Percentiles rank a stretch among this genome's conserved stretches.
These are phyloP conservation scores for Thunnus albacares DNA, from an alignment of 2,797 vertebrate species.

Conservation along the genomic window DNA sequence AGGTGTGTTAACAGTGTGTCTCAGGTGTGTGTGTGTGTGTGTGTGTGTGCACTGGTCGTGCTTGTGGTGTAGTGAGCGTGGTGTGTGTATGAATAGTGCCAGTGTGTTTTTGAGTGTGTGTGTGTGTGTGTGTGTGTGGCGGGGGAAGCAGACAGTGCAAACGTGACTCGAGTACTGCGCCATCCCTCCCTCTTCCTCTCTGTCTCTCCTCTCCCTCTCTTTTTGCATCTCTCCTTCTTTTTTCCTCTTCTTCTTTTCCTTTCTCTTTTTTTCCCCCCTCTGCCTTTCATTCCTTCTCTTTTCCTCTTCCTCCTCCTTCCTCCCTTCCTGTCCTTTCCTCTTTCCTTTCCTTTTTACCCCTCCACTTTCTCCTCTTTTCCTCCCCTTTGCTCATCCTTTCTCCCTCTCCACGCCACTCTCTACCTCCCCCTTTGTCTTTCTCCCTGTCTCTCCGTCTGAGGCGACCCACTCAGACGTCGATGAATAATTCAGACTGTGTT, in stretches of 20 bases:
- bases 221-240: not conserved
- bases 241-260: not conserved
- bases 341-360: not conserved
- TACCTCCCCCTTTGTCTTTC: conserved; percentile 49
- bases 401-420: conserved; percentile 5
- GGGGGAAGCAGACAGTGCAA: conserved; percentile 71
- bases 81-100: conserved; percentile 26
- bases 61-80: conserved; percentile 15
- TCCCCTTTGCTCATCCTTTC: conserved; percentile 17
- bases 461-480: conserved; percentile 75
- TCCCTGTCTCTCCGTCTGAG: conserved; percentile 58
- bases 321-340: not conserved
- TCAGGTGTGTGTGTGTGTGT: conserved; percentile 14
- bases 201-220: conserved; percentile 32
- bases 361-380: conserved; percentile 13
- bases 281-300: not conserved
- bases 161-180: conserved; percentile 76
- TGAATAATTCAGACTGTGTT: conserved; percentile 86
- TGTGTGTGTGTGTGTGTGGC: conserved; percentile 36
- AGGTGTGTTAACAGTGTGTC: conserved; percentile 22
- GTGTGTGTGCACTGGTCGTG: conserved; percentile 9
- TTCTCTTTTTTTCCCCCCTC: not conserved
- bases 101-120: conserved; percentile 29
- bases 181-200: conserved; percentile 35
- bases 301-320: not conserved